These are phyloP conservation scores for Zootermopsis nevadensis DNA, from an alignment of 2,888 invertebrate genomes.

Conservation along the genomic window DNA sequence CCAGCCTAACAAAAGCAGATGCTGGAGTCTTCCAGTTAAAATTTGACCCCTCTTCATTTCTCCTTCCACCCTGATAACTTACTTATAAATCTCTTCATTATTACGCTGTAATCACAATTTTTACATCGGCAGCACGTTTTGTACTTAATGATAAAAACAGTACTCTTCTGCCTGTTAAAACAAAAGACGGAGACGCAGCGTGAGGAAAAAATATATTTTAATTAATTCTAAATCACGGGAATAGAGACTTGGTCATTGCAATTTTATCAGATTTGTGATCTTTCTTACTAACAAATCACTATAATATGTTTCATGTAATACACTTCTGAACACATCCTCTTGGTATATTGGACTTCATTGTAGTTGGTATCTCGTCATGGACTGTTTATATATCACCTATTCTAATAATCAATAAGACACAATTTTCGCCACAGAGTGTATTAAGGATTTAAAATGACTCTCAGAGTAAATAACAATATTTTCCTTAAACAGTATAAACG, in stretches of 20 bases:
- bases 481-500: too few species aligned
- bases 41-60: conserved; percentile 17
- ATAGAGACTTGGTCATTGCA: neutral
- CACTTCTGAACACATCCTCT: neutral
- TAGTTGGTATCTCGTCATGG: too few species aligned
- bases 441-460: too few species aligned
- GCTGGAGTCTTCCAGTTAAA: conserved; percentile 24
- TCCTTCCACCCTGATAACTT: conserved; percentile 44
- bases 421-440: too few species aligned
- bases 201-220: conserved; percentile 38
- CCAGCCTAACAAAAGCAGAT: neutral
- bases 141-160: conserved; percentile 41
- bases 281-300: neutral
- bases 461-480: too few species aligned
- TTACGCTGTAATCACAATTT: conserved; percentile 78
- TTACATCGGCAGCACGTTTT: conserved; percentile 75
- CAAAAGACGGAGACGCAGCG: neutral
- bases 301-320: neutral
- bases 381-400: too few species aligned
- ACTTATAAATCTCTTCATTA: conserved; percentile 64
- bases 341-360: neutral
- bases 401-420: too few species aligned
- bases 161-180: neutral
- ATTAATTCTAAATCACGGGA: conserved; percentile 41
- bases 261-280: conserved; percentile 25